Evolutionary conservation across 2,888 invertebrate species (phyloP).

Genomic region (Boloria selene): DNA sequence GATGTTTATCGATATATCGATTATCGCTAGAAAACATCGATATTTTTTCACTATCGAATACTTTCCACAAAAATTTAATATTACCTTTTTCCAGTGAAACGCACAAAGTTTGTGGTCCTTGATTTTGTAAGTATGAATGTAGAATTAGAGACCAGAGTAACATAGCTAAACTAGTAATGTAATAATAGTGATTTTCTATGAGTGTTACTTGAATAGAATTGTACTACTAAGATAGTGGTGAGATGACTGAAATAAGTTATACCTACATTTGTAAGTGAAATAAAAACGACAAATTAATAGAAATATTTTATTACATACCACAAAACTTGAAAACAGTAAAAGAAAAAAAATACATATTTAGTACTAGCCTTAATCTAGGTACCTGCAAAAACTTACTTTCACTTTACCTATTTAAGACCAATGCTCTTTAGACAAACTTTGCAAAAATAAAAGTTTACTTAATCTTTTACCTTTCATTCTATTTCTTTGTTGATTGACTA

Average conservation of each 20-base stretch:
- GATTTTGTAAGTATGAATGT: constrained; percentile 3
- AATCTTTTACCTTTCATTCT: constrained; percentile 40
- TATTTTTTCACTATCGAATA: not conserved
- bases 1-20: no score
- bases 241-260: no score
- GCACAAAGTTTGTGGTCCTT: not conserved
- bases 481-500: constrained; percentile 39
- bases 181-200: constrained; percentile 1
- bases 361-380: no score
- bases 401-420: no score
- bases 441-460: constrained; percentile 42
- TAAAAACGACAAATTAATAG: no score
- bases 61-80: constrained; percentile 3
- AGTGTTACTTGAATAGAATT: not conserved
- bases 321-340: no score
- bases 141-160: not conserved
- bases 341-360: no score
- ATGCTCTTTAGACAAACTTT: constrained; percentile 18
- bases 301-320: no score
- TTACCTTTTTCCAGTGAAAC: not conserved
- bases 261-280: no score
- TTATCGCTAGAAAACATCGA: constrained; percentile 1
- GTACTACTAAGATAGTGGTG: no score
- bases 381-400: no score
- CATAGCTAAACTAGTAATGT: not conserved